Base-by-base conservation (phyloP, 2,797 vertebrate genomes). In the Xyrichtys novacula region DNA sequence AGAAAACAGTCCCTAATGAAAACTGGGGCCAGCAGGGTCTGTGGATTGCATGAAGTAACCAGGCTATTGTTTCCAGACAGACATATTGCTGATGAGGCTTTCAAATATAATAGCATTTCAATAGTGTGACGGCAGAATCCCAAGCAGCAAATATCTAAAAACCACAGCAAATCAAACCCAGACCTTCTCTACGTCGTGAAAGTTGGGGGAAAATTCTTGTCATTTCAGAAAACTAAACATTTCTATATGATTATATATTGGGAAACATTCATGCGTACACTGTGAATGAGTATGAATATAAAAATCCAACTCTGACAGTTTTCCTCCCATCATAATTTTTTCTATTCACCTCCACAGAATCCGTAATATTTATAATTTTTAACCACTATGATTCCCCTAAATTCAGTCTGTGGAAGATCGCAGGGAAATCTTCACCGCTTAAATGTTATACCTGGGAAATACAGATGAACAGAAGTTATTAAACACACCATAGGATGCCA, bases 401-500 rank as follows among this genome's bases (percentile, higher is more conserved):
- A 72, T 72, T 49, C 49, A 74, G 64, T 68, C 68, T 68, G 50
- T 43, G 46, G 48, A 56, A 78, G 59, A 63, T 69, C 58, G 65
- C 9, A 12, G 58, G 68, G 65, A 54, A 79, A 85, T 85, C 38
- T 70, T 58, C 60, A 17, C 46, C 14, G 23, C 29, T 61, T 67
- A 70, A 72, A 85, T 82, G 81, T 79, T 48, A 76, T 82, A 78
- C 73, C 66, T 79, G 85, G 77, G 70, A 88, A 87, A 85, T 77
- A 42, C 59, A 66, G 31, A 50, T 74, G 34, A 82, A 78, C 53
- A 16, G 29, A 68, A 77, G 68, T 86, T 78, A 84, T 87, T 83
- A 86, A 85, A 80, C 74, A 72, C 86, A 83, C 80, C 65, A 55
- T 55, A 84, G 71, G 82, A 85, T 22, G 34, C 43, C 46, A 16